Percentiles rank a stretch among this genome's conserved stretches.
These are phyloP conservation scores for Poecilia latipinna DNA, from an alignment of 2,113 vertebrate species.

Conservation along the genomic window DNA sequence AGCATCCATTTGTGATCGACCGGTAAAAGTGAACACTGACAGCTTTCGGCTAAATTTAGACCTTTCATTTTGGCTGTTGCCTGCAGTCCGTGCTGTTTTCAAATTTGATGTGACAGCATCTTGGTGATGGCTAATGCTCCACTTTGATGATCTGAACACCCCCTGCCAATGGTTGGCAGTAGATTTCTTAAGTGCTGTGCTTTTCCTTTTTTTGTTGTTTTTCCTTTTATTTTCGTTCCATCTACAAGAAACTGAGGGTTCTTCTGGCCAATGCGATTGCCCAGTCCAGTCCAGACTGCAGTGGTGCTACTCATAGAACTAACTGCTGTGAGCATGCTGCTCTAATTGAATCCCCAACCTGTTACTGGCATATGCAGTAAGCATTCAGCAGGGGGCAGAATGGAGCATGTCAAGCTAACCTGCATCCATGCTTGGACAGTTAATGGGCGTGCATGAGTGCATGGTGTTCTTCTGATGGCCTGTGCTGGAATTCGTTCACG, in stretches of 20 bases:
- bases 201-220: slow-evolving; percentile 16
- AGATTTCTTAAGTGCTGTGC: slow-evolving; percentile 49
- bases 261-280: slow-evolving; percentile 48
- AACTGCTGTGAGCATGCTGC: slow-evolving; percentile 77
- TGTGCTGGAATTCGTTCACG: slow-evolving; percentile 42
- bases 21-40: slow-evolving; percentile 70
- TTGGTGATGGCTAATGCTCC: slow-evolving; percentile 57
- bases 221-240: slow-evolving; percentile 3
- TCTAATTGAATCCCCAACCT: slow-evolving; percentile 83
- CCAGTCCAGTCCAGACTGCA: slow-evolving; percentile 51
- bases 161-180: slow-evolving; percentile 66
- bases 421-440: slow-evolving; percentile 55
- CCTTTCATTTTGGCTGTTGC: slow-evolving; percentile 59
- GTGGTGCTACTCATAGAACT: slow-evolving; percentile 59
- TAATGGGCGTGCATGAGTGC: slow-evolving; percentile 60
- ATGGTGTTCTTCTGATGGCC: slow-evolving; percentile 40
- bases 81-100: slow-evolving; percentile 51
- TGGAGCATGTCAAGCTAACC: slow-evolving; percentile 57
- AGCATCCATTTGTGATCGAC: slow-evolving; percentile 65
- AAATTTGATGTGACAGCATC: slow-evolving; percentile 67
- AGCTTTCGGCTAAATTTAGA: slow-evolving; percentile 73
- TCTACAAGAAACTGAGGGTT: slow-evolving; percentile 45
- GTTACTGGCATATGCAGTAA: slow-evolving; percentile 76
- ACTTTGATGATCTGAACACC: slow-evolving; percentile 74
- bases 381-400: slow-evolving; percentile 79